Percentiles rank a stretch among this genome's conserved stretches.
These are phyloP conservation scores for Eupeodes luniger DNA, from an alignment of 2,888 invertebrate genomes.

Conservation along the genomic window DNA sequence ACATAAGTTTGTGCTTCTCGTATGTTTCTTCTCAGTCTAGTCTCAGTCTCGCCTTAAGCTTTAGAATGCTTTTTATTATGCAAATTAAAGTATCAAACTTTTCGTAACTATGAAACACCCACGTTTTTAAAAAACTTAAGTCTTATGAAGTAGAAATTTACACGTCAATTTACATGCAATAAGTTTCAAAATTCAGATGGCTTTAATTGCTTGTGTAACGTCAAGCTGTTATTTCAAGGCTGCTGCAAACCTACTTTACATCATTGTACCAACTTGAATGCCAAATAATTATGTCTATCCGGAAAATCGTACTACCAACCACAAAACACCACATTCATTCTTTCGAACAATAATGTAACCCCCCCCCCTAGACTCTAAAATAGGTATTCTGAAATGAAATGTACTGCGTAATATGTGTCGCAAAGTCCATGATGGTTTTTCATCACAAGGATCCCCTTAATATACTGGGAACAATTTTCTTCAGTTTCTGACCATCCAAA, in stretches of 20 bases:
- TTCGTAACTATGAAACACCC: neutral
- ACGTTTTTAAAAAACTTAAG: neutral
- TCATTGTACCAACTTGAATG: neutral
- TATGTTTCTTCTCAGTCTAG: too few species aligned
- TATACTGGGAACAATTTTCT: conserved; percentile 5
- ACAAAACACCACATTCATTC: neutral
- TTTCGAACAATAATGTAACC: neutral
- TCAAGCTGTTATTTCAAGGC: neutral
- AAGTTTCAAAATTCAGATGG: neutral
- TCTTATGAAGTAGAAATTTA: neutral
- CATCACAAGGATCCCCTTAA: neutral
- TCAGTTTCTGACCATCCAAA: conserved; percentile 3
- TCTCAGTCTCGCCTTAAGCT: too few species aligned
- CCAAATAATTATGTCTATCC: neutral
- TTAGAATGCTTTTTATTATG: neutral
- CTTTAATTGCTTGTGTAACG: neutral
- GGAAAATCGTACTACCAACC: neutral
- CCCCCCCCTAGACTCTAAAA: too few species aligned
- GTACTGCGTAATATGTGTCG: neutral
- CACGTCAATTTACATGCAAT: neutral
- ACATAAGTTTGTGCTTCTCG: too few species aligned
- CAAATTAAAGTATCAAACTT: neutral
- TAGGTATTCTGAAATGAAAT: neutral
- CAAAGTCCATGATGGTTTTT: conserved; percentile 5
- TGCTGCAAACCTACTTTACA: neutral